Evolutionary conservation across 2,888 invertebrate species (phyloP).

Genomic region (Kuschelorhynchus macadamiae): DNA sequence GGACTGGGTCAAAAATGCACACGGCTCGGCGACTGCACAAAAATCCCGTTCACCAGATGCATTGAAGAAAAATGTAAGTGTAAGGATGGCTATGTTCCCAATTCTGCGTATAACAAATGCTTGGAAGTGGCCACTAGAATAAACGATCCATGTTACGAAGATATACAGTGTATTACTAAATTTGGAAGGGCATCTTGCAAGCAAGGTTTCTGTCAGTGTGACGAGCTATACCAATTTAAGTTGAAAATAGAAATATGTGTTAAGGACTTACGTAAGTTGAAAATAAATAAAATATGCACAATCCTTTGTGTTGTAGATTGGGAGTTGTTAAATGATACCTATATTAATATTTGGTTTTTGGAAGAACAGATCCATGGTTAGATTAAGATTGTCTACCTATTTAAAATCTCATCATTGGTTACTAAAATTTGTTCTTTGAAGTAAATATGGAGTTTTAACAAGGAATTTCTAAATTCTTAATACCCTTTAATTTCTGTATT

Average conservation of each 20-base stretch:
- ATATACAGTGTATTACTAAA: conserved; percentile 57
- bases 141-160: conserved; percentile 56
- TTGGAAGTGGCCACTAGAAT: conserved; percentile 55
- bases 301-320: not conserved
- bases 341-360: too few relatives aligned
- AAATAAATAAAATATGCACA: not conserved
- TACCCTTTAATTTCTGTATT: too few relatives aligned
- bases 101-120: conserved; percentile 52
- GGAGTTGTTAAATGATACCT: too few relatives aligned
- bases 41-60: conserved; percentile 55
- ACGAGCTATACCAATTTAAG: conserved; percentile 58
- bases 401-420: too few relatives aligned
- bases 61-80: conserved; percentile 57
- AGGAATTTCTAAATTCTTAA: too few relatives aligned
- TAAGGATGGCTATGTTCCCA: conserved; percentile 53
- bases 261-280: conserved; percentile 57
- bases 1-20: conserved; percentile 59
- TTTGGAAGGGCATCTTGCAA: conserved; percentile 58
- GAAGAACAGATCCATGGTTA: too few relatives aligned
- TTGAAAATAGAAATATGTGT: conserved; percentile 56
- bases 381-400: too few relatives aligned
- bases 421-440: too few relatives aligned
- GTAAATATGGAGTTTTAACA: too few relatives aligned
- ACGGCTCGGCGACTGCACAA: conserved; percentile 56
- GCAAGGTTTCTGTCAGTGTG: conserved; percentile 58